Evolutionary conservation across 2,113 vertebrate genomes (phyloP).

Genomic region (Ammodytes dubius): DNA sequence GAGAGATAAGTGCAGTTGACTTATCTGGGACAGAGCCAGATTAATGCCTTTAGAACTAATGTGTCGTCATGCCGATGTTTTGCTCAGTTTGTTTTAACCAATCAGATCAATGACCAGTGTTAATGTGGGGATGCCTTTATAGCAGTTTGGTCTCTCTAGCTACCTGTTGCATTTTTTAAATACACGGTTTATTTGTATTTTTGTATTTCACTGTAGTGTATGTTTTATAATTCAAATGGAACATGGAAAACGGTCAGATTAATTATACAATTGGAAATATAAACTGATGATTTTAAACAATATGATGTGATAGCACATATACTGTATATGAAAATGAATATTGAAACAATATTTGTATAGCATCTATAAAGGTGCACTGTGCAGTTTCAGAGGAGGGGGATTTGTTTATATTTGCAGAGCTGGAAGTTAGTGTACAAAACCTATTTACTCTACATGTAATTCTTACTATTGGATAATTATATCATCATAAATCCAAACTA

Average conservation of each 20-base stretch:
- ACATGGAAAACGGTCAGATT: not conserved
- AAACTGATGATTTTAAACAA: not conserved
- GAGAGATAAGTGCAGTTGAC: conserved; percentile 42
- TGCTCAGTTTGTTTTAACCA: not conserved
- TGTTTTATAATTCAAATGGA: not conserved
- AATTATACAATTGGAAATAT: not conserved
- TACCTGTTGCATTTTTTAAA: conserved; percentile 18
- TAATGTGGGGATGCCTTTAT: conserved; percentile 34
- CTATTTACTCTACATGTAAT: too few species aligned
- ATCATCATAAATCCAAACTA: too few species aligned
- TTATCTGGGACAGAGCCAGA: conserved; percentile 64
- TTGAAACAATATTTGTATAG: too few species aligned
- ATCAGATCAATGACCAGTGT: conserved; percentile 35
- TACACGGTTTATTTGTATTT: not conserved
- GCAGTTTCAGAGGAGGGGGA: too few species aligned
- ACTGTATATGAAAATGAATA: not conserved
- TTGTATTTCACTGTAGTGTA: not conserved
- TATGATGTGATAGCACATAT: not conserved
- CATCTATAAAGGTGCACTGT: too few species aligned
- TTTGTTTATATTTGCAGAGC: too few species aligned
- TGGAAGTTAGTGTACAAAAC: too few species aligned
- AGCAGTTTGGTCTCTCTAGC: not conserved
- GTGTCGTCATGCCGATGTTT: conserved; percentile 22
- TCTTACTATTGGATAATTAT: too few species aligned
- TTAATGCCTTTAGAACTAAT: conserved; percentile 51